phyloP scores from a whole-genome alignment of 2,888 invertebrate genomes.

The Calliopum simillimum region DNA sequence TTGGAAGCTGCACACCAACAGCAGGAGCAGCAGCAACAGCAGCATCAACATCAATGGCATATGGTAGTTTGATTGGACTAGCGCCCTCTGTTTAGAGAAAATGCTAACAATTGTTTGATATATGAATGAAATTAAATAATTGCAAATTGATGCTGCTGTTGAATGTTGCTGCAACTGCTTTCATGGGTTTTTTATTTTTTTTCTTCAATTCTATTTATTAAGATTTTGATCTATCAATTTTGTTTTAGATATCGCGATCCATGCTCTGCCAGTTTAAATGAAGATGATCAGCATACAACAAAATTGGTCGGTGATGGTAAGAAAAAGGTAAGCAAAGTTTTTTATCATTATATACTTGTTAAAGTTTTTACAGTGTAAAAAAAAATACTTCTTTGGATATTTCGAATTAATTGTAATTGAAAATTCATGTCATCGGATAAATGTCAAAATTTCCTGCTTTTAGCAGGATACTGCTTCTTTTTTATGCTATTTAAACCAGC shows the following conservation, averaged over 20 bases:
- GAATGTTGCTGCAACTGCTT: conserved; percentile 19
- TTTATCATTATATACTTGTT: not conserved
- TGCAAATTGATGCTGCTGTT: conserved; percentile 37
- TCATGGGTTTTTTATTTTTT: conserved; percentile 10
- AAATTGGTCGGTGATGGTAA: conserved; percentile 87
- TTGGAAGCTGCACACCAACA: not conserved
- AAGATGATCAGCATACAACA: conserved; percentile 92
- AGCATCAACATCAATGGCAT: not conserved
- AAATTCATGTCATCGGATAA: no score
- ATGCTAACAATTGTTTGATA: not conserved
- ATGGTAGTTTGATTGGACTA: not conserved
- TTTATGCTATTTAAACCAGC: no score
- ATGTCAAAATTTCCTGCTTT: no score
- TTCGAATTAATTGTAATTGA: not conserved
- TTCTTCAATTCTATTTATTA: conserved; percentile 24
- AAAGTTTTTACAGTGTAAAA: not conserved
- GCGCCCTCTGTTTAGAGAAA: not conserved
- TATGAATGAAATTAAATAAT: conserved; percentile 43
- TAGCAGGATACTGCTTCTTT: no score
- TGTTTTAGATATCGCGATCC: conserved; percentile 79
- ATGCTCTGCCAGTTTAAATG: conserved; percentile 89
- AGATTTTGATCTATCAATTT: conserved; percentile 43
- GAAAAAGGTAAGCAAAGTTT: conserved; percentile 75
- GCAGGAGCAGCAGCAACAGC: not conserved
- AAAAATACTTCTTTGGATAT: not conserved